Conservation (phyloP, 2,888 invertebrate genomes). For the Metopia argyrocephala region DNA sequence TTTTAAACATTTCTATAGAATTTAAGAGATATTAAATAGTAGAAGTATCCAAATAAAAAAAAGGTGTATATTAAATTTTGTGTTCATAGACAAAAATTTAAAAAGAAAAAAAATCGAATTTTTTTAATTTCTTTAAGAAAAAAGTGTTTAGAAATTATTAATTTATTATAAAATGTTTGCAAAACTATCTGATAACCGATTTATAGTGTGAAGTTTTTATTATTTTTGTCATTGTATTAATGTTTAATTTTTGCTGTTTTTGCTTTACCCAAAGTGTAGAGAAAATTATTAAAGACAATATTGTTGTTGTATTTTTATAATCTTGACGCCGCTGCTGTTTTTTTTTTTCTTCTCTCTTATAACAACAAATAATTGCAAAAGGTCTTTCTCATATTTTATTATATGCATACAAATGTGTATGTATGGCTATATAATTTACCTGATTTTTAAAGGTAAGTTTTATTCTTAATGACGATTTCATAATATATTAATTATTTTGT, state of each 20-base stretch:
- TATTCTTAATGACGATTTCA: neutral
- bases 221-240: conserved; percentile 28
- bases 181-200: conserved; percentile 31
- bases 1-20: conserved; percentile 11
- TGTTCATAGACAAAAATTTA: neutral
- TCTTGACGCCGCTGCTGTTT: conserved; percentile 38
- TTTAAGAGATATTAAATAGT: conserved; percentile 12
- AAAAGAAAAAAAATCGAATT: conserved; percentile 16
- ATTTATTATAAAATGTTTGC: neutral
- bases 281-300: conserved; percentile 46
- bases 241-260: conserved; percentile 25
- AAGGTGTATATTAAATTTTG: neutral
- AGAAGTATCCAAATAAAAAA: neutral
- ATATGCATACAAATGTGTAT: neutral
- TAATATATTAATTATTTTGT: neutral
- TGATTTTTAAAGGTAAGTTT: conserved; percentile 32
- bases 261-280: conserved; percentile 58
- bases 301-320: conserved; percentile 43
- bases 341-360: neutral
- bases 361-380: conserved; percentile 17
- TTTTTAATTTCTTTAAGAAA: conserved; percentile 11
- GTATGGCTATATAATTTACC: neutral
- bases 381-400: conserved; percentile 2
- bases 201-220: conserved; percentile 44
- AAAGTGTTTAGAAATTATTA: neutral